These are phyloP conservation scores for Smithornis capensis DNA, from an alignment of 2,113 vertebrate species.

Conservation along the genomic window DNA sequence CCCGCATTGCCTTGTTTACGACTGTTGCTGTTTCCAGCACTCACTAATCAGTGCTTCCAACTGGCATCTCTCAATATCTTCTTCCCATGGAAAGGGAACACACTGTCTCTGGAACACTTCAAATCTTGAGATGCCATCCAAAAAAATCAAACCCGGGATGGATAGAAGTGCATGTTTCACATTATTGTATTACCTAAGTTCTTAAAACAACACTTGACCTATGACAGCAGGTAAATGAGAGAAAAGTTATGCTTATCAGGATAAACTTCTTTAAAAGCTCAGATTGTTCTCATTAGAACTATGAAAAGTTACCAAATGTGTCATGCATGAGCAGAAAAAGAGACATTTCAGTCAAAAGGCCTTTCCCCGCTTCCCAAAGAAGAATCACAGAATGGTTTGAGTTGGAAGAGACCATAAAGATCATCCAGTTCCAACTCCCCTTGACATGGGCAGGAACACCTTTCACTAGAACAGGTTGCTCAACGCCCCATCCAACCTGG, in stretches of 20 bases:
- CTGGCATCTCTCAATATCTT: background rate
- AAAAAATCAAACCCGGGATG: background rate
- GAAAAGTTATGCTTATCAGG: background rate
- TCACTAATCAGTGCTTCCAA: background rate
- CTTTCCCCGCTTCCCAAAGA: rapidly evolving
- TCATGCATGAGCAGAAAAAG: background rate
- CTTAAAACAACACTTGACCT: background rate
- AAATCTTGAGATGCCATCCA: background rate
- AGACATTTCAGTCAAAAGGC: background rate
- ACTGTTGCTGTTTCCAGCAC: background rate
- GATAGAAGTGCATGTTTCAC: background rate
- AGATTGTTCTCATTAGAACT: background rate
- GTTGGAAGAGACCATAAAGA: background rate
- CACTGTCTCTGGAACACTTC: background rate
- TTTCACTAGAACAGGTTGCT: background rate
- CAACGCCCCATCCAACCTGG: background rate
- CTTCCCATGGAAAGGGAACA: background rate
- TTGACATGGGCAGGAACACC: background rate
- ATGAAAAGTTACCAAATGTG: background rate
- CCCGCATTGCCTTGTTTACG: background rate
- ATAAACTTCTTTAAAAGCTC: background rate
- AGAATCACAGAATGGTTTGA: background rate
- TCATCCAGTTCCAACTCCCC: background rate
- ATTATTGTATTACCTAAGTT: background rate
- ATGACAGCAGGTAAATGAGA: background rate